phyloP scores from a whole-genome alignment of 2,797 vertebrate species.

The Miichthys miiuy region DNA sequence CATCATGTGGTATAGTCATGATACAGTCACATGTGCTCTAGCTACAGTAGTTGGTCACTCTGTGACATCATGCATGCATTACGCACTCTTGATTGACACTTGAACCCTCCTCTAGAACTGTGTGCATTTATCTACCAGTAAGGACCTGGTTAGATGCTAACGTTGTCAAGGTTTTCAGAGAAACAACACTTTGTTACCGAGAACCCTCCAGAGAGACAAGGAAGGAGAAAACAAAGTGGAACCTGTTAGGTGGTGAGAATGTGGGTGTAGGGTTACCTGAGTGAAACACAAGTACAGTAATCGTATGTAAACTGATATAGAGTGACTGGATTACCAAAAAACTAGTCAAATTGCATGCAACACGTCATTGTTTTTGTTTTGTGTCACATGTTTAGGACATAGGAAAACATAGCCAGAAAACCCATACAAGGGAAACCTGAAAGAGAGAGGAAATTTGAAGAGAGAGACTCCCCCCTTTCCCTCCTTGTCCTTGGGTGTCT shows the following conservation, averaged over 20 bases:
- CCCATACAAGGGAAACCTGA: neutral
- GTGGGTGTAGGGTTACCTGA: neutral
- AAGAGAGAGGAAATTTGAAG: neutral
- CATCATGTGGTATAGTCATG: conserved; percentile 1
- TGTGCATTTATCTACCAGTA: neutral
- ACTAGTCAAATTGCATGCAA: neutral
- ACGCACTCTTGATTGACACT: neutral
- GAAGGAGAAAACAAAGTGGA: neutral
- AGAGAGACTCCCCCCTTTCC: too few relatives aligned
- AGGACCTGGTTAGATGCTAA: neutral
- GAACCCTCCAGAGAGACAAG: neutral
- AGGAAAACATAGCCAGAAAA: neutral
- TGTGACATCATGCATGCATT: neutral
- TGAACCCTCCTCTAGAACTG: neutral
- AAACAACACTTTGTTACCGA: neutral
- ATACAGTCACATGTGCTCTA: neutral
- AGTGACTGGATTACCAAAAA: neutral
- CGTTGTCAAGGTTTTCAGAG: neutral
- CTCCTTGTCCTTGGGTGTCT: neutral
- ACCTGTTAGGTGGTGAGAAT: neutral
- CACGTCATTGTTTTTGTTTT: neutral
- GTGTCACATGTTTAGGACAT: neutral
- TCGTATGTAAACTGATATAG: neutral
- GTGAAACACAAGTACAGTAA: neutral
- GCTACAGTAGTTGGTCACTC: neutral